These are phyloP conservation scores for Pipra filicauda DNA, from an alignment of 2,113 vertebrate genomes.

Conservation along the genomic window DNA sequence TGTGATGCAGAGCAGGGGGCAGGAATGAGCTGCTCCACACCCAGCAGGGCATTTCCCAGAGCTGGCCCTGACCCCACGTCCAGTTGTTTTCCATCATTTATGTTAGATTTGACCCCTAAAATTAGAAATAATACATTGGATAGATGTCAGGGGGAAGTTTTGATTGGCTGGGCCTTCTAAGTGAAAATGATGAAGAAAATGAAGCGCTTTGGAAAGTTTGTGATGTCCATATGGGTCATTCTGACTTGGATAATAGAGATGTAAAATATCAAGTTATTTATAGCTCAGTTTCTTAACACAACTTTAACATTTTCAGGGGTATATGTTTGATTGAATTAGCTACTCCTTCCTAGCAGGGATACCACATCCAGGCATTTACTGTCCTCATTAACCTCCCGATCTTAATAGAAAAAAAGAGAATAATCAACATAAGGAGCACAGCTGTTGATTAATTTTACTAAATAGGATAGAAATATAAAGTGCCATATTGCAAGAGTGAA, in stretches of 20 bases:
- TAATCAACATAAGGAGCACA: slow-evolving; percentile 54
- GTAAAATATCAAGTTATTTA: slow-evolving; percentile 50
- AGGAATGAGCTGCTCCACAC: not conserved
- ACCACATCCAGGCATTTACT: slow-evolving; percentile 17
- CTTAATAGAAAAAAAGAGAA: slow-evolving; percentile 17
- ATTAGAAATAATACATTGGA: not conserved
- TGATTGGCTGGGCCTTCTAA: not conserved
- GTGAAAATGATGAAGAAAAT: not conserved
- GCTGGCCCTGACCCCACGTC: not conserved
- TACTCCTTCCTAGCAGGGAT: slow-evolving; percentile 1
- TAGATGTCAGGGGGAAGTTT: not conserved
- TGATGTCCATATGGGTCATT: slow-evolving; percentile 33
- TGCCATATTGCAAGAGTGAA: slow-evolving; percentile 49
- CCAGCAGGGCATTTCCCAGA: not conserved
- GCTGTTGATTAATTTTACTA: slow-evolving; percentile 74
- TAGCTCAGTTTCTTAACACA: slow-evolving; percentile 45
- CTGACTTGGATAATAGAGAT: not conserved
- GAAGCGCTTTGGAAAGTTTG: not conserved
- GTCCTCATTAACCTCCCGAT: slow-evolving; percentile 65
- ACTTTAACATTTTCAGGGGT: slow-evolving; percentile 39
- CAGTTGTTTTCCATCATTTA: not conserved
- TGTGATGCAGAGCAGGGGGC: not conserved
- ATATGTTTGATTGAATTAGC: slow-evolving; percentile 34
- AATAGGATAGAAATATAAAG: slow-evolving; percentile 61
- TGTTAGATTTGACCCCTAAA: not conserved